Evolutionary conservation across 2,888 invertebrate genomes (phyloP), one percentile per base, ranked within the genome.

Genomic region (Pseudanteris insignis): DNA sequence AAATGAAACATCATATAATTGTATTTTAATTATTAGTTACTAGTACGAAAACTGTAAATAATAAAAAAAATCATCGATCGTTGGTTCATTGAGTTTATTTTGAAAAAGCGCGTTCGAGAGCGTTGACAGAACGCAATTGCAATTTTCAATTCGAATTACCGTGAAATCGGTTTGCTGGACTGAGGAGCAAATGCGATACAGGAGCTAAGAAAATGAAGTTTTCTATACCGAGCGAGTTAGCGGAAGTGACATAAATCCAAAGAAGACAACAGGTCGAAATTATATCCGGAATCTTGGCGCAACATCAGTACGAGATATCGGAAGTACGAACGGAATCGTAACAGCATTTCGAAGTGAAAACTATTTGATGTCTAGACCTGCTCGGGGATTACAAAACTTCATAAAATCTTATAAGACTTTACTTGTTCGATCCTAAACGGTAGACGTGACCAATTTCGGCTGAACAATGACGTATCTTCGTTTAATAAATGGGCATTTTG

Each of bases 231-330:
- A 44, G 41, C 61, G 29, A 51, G 46, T 44, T 51, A 44, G 38
- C 50, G 61, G 50, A 61, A 61, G 55, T 46, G 61, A 61, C 50
- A 50, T 55, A 46, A 61, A 61, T 61, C 55, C 37, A 29, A 34
- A 37, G 48, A 50, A 61, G 50, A 61, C 54, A 61, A 55, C 54
- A 50, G 50, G 47, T 53, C 59, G 53, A 55, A 61, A 61, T 61
- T 55, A 55, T 61, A 61, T 61, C 61, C 61, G 55, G 61, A 40
- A 50, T 44, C 54, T 25, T 29, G 37, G 34, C 47, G 36, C 40
- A 46, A 37, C 37, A 54, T 44, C 47, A 10, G 15, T 24, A 25
- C 36, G 26, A 32, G 38, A 51, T 43, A 48, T 47, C 40, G 13
- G 7, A 13, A 11, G 30, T 13, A 33, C 21, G 29, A 24, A 29